Evolutionary conservation across 1,140 invertebrate genomes (phyloP).

Genomic region (Drosophila tsacasi): DNA sequence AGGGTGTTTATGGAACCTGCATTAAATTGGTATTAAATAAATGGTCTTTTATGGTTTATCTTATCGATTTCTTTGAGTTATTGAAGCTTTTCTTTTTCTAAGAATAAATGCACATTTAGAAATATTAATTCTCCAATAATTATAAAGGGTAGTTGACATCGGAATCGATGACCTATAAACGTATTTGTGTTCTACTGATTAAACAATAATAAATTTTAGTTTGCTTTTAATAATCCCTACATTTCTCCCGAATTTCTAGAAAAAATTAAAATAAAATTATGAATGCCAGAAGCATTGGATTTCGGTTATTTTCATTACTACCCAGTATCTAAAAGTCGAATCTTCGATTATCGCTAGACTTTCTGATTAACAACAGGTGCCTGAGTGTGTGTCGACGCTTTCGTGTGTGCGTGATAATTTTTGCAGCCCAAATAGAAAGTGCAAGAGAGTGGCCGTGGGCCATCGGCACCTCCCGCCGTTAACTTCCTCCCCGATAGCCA

Average conservation of each 20-base stretch:
- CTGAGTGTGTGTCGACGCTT: conserved; percentile 2
- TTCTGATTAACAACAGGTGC: conserved; percentile 56
- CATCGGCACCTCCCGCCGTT: conserved; percentile 6
- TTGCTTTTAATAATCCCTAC: no score
- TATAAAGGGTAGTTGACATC: neutral
- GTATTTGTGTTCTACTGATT: neutral
- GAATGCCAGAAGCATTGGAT: no score
- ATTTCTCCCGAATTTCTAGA: neutral
- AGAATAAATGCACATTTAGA: no score
- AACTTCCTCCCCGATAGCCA: conserved; percentile 36
- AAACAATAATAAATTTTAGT: neutral
- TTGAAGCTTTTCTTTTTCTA: neutral
- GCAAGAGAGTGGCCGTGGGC: conserved; percentile 29
- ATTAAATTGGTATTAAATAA: neutral
- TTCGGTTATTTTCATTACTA: neutral
- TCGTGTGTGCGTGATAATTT: conserved; percentile 27
- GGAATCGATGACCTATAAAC: neutral
- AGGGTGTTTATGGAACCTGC: neutral
- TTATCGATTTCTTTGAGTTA: neutral
- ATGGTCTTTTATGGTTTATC: neutral
- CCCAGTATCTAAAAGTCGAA: conserved; percentile 36
- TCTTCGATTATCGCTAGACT: conserved; percentile 12
- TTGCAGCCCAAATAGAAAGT: conserved; percentile 54
- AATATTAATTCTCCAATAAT: neutral
- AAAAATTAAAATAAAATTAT: neutral